Percentiles rank a stretch among this genome's conserved stretches.
Conservation (phyloP, 2,797 vertebrate species). For the Coregonus ussuriensis region DNA sequence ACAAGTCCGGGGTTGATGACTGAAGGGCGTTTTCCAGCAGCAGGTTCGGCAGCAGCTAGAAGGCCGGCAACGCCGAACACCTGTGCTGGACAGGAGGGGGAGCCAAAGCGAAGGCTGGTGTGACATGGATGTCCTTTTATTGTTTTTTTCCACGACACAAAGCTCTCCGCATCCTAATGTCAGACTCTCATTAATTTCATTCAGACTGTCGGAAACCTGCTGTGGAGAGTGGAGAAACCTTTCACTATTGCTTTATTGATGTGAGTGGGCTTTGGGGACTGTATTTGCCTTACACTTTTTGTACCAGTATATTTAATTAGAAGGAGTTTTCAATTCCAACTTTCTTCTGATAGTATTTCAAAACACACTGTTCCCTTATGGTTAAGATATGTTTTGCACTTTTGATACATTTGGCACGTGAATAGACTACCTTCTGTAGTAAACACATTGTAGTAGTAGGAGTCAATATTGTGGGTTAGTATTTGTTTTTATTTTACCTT, state of each 20-base stretch:
- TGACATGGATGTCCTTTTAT: no score
- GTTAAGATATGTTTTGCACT: not conserved
- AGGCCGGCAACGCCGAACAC: no score
- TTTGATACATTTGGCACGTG: not conserved
- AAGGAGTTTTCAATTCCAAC: slow-evolving; percentile 2
- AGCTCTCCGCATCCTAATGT: not conserved
- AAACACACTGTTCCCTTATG: slow-evolving; percentile 16
- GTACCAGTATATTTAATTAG: slow-evolving; percentile 42
- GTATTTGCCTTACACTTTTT: slow-evolving; percentile 30
- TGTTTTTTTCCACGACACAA: no score
- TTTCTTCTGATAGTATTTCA: slow-evolving; percentile 35
- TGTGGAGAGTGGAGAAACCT: slow-evolving; percentile 20
- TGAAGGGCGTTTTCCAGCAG: no score
- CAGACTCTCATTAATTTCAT: slow-evolving; percentile 19
- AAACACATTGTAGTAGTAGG: not conserved
- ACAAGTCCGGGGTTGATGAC: no score
- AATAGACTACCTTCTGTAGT: slow-evolving; percentile 21
- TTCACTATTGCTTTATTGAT: slow-evolving; percentile 41
- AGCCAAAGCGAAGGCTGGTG: no score
- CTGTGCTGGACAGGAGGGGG: no score
- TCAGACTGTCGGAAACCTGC: slow-evolving; percentile 10
- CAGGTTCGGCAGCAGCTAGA: no score
- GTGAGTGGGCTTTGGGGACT: slow-evolving; percentile 31
- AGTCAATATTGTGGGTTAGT: slow-evolving; percentile 7
- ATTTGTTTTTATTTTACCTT: not conserved